phyloP scores from a whole-genome alignment of 2,888 invertebrate species.

The Oconnorella tubifera region DNA sequence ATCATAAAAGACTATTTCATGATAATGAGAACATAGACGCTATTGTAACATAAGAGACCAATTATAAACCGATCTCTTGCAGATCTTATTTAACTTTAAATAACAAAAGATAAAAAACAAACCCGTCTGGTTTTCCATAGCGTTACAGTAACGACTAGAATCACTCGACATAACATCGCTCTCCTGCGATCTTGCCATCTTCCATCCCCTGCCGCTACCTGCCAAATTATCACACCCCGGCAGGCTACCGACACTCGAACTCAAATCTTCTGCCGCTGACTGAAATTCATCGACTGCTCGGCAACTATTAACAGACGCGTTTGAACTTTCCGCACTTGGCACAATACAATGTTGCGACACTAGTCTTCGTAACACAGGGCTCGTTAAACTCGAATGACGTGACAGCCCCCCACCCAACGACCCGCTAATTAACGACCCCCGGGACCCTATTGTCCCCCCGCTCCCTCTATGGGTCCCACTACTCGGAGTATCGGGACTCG shows the following conservation, averaged over 20 bases:
- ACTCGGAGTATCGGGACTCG: neutral
- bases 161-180: constrained; percentile 12
- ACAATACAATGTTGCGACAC: constrained; percentile 30
- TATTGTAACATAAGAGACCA: too few species aligned
- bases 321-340: too few species aligned
- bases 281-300: constrained; percentile 88
- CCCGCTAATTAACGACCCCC: constrained; percentile 10
- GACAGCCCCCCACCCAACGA: constrained; percentile 6
- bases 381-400: constrained; percentile 31
- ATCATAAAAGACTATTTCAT: too few species aligned
- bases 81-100: too few species aligned
- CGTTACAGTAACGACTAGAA: constrained; percentile 13
- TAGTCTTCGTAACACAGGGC: constrained; percentile 33
- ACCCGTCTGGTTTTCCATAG: neutral
- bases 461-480: neutral
- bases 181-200: constrained; percentile 3
- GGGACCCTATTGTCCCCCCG: constrained; percentile 2
- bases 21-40: too few species aligned
- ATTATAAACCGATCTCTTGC: too few species aligned
- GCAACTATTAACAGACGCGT: too few species aligned
- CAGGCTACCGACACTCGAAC: constrained; percentile 8
- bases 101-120: too few species aligned
- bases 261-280: constrained; percentile 80
- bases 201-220: neutral
- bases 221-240: too few species aligned